Conservation (phyloP, 2,113 vertebrate genomes). For the Rhagologus leucostigma region DNA sequence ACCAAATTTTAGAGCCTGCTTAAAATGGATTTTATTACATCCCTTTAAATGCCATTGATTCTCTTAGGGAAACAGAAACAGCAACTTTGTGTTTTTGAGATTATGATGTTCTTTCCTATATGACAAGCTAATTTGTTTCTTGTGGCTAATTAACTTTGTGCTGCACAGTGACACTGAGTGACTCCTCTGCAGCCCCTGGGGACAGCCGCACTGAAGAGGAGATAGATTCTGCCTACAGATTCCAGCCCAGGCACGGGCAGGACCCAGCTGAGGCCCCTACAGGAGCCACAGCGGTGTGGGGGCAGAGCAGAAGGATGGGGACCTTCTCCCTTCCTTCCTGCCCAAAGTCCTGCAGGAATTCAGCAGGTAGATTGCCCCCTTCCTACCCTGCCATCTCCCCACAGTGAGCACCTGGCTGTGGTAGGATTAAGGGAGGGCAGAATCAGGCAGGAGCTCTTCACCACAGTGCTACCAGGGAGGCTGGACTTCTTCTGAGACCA, state of each 20-base stretch:
- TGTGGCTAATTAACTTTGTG: not conserved
- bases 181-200: not conserved
- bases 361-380: rapidly evolving
- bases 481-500: not conserved
- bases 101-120: not conserved
- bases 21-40: not conserved
- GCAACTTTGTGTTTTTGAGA: not conserved
- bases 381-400: rapidly evolving
- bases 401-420: not conserved
- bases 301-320: not conserved
- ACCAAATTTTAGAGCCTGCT: not conserved
- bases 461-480: not conserved
- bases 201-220: not conserved
- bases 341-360: not conserved
- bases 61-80: not conserved
- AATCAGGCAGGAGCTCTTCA: not conserved
- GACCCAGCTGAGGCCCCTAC: not conserved
- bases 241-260: not conserved
- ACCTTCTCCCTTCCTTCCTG: not conserved
- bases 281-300: rapidly evolving
- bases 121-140: not conserved
- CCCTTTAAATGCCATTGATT: not conserved
- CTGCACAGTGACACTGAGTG: not conserved
- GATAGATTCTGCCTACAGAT: not conserved
- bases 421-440: not conserved